phyloP scores from a whole-genome alignment of 2,797 vertebrate genomes.

The Alfaro cultratus region DNA sequence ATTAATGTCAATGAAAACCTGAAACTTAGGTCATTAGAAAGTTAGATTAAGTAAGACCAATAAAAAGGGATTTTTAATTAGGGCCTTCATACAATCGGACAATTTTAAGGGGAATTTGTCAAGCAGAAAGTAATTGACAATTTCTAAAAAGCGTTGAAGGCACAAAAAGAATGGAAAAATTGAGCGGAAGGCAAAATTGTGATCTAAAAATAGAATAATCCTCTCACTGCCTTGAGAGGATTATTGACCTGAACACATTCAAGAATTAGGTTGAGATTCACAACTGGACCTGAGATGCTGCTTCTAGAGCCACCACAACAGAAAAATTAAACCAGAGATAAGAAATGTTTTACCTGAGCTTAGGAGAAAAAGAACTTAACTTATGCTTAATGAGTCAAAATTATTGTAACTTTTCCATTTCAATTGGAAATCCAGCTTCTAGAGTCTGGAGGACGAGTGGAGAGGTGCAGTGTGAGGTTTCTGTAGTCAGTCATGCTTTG shows the following conservation, averaged over 20 bases:
- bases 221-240: neutral
- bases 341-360: neutral
- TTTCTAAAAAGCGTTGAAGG: neutral
- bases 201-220: neutral
- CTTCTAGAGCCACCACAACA: neutral
- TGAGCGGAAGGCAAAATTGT: neutral
- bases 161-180: neutral
- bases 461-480: neutral
- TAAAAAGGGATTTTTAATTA: neutral
- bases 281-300: neutral
- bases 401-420: neutral
- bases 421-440: neutral
- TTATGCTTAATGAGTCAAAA: neutral
- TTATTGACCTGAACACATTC: neutral
- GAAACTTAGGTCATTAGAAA: neutral
- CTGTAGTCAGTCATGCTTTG: neutral
- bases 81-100: neutral
- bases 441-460: neutral
- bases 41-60: neutral
- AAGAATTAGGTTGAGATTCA: neutral
- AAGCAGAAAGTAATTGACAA: neutral
- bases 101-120: neutral
- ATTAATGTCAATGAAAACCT: neutral
- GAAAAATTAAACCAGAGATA: neutral
- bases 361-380: neutral